Base-by-base conservation (phyloP, 2,888 invertebrate species). In the Smittia aterrima region DNA sequence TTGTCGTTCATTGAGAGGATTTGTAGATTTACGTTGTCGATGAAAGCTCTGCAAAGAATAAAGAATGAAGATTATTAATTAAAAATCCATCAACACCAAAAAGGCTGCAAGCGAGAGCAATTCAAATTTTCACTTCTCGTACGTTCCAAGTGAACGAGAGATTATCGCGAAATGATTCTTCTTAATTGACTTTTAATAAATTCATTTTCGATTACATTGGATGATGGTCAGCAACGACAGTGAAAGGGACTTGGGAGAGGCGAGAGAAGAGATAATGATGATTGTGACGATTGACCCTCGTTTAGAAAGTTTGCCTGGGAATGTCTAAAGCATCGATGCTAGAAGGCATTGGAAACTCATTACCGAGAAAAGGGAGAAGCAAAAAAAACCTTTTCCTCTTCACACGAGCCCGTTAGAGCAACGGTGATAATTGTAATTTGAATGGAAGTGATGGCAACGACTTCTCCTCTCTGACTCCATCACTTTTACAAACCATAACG, bases 1-100 rank as follows among this genome's bases (percentile, higher is more conserved):
- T 94, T 94, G 79, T 90, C 89, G 81, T 92, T 91, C 84, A 94
- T 85, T 82, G 89, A 88, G 77, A 93, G 87, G 76, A 87, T 87
- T 80, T 93, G 92, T 77, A 93, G 84, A 80, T 92, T 90, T 38
- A 93, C 91, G 82, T 93, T 93, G 84, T 93, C 93, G 75, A 91
- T 91, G 81, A 93, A 93, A 72, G 93, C 91, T 81, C 92, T 86
- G 77, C 3, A 58, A 47, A 70, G 58, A 58, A 9, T 18, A 9
- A 32, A 9, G 32, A 22, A 64, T 6, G 64, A 64, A 64, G 25
- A 64, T 58, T 64, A 72, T 3, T 16, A 62, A 72, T 40, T 53
- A 58, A 40, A 72, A 38, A 66, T 66, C 66, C 40, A 66, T 66
- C 40, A 18, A 64, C 64, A 64, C 13, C 47, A 47, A 16, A 47